These are phyloP conservation scores for Sebastes taczanowskii DNA, from an alignment of 2,797 vertebrate species.

Conservation along the genomic window DNA sequence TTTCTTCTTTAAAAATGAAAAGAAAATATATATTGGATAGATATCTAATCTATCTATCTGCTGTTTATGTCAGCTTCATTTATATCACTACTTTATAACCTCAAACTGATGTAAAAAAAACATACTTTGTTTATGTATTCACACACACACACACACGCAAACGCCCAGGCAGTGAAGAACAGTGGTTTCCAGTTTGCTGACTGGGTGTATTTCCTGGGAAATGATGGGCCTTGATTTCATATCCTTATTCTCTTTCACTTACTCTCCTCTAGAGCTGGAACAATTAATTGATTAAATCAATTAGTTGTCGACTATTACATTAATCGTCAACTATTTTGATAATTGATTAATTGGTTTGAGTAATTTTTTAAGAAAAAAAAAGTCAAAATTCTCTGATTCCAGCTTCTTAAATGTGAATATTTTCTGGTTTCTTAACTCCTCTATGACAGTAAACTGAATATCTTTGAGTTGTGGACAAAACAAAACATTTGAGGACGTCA, in stretches of 20 bases:
- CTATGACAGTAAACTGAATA: no score
- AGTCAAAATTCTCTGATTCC: no score
- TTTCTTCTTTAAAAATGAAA: not conserved
- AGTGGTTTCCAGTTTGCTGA: constrained; percentile 41
- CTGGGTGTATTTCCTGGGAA: constrained; percentile 20
- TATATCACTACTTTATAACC: not conserved
- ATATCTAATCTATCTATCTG: not conserved
- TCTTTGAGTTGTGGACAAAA: no score
- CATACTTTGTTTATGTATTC: not conserved
- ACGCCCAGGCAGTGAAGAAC: constrained; percentile 8
- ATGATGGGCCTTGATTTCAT: constrained; percentile 51
- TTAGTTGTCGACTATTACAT: no score
- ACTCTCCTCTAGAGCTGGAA: not conserved
- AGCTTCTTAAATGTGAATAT: no score
- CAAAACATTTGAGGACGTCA: no score
- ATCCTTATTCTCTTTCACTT: not conserved
- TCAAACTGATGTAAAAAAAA: not conserved
- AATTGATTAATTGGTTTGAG: no score
- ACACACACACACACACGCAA: not conserved
- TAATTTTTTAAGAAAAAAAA: no score
- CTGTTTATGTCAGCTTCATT: not conserved
- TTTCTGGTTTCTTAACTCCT: no score
- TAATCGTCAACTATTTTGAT: no score
- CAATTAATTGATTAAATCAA: no score
- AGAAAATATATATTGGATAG: not conserved